Evolutionary conservation across 2,888 invertebrate species (phyloP).

Genomic region (Parthenolecanium corni): DNA sequence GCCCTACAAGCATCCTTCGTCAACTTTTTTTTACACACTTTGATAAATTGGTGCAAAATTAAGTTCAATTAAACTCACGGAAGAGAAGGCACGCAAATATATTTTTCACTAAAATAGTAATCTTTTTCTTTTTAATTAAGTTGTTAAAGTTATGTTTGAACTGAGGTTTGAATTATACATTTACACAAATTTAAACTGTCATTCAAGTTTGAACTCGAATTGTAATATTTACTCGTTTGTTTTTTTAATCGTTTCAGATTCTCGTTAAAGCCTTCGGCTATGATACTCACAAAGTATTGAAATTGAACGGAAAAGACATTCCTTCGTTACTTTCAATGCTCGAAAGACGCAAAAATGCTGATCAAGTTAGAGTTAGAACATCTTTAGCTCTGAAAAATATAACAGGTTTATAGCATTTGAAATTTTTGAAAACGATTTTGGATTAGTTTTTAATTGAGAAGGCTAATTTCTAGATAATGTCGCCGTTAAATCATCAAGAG

Average conservation of each 20-base stretch:
- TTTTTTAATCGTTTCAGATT: conserved; percentile 7
- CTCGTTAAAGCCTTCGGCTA: conserved; percentile 6
- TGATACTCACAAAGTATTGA: conserved; percentile 5
- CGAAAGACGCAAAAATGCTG: conserved; percentile 6
- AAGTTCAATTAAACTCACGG: too few species aligned
- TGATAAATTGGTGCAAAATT: too few species aligned
- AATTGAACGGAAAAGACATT: conserved; percentile 9
- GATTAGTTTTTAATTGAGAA: neutral
- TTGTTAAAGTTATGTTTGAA: too few species aligned
- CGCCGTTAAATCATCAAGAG: neutral
- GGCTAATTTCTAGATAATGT: neutral
- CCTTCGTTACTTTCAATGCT: conserved; percentile 11
- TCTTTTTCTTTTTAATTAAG: too few species aligned
- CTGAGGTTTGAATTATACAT: neutral
- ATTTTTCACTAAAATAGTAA: too few species aligned
- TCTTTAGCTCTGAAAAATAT: neutral
- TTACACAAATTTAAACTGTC: neutral
- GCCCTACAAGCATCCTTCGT: too few species aligned
- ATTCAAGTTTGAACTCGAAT: neutral
- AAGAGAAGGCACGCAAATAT: too few species aligned
- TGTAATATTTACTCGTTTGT: neutral
- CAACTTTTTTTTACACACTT: too few species aligned
- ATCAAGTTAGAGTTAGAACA: neutral
- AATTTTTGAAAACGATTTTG: neutral
- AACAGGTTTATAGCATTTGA: neutral